phyloP scores from a whole-genome alignment of 2,888 invertebrate genomes.

The Ophioninae sp. region DNA sequence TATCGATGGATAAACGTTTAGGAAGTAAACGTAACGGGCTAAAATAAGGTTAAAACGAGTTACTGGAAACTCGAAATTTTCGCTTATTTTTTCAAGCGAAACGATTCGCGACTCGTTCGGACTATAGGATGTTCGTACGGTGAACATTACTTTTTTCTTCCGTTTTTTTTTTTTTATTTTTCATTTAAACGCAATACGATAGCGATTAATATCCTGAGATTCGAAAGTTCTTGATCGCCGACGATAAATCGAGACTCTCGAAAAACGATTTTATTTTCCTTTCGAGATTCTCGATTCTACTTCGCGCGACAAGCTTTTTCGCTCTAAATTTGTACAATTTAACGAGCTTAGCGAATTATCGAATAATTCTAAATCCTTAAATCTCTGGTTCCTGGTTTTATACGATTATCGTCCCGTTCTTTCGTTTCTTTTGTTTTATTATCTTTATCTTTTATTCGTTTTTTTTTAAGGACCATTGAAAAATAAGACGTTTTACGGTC shows the following conservation, averaged over 20 bases:
- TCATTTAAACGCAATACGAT: constrained; percentile 27
- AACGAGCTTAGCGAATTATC: constrained; percentile 38
- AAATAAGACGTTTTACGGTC: constrained; percentile 44
- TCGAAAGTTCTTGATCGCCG: constrained; percentile 61
- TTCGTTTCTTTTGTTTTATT: constrained; percentile 8
- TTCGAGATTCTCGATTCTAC: constrained; percentile 39
- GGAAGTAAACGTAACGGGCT: not conserved
- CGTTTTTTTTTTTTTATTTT: constrained; percentile 8
- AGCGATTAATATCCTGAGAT: constrained; percentile 67
- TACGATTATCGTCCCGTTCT: constrained; percentile 53
- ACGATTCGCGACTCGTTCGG: constrained; percentile 18
- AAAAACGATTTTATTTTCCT: constrained; percentile 20
- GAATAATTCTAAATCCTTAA: constrained; percentile 58
- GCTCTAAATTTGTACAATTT: constrained; percentile 60
- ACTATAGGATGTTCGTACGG: constrained; percentile 46
- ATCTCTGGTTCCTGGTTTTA: constrained; percentile 49
- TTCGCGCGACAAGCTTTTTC: constrained; percentile 40
- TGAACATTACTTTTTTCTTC: not conserved
- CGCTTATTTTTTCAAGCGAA: constrained; percentile 30
- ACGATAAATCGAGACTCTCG: constrained; percentile 48
- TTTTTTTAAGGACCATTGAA: constrained; percentile 34
- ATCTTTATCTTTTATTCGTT: not conserved
- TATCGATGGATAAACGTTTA: constrained; percentile 58
- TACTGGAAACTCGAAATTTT: not conserved
- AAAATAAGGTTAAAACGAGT: constrained; percentile 16